Evolutionary conservation across 1,140 invertebrate species (phyloP).

Genomic region (Conopomorpha cramerella): DNA sequence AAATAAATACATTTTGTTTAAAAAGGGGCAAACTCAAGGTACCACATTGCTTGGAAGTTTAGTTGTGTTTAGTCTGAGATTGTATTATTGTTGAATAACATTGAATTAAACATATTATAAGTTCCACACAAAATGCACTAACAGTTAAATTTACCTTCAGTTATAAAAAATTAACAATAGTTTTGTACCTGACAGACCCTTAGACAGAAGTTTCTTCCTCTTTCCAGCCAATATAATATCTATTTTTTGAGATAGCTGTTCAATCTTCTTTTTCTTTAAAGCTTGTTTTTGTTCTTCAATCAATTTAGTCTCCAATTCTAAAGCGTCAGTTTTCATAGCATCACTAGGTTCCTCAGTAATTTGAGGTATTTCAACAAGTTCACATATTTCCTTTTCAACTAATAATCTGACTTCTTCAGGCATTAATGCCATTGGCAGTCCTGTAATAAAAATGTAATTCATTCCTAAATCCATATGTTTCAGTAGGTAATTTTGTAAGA

Average conservation of each 20-base stretch:
- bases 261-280: constrained; percentile 63
- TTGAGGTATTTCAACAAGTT: constrained; percentile 36
- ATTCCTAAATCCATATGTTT: neutral
- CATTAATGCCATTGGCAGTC: constrained; percentile 68
- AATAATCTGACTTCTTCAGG: constrained; percentile 71
- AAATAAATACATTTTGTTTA: too few species aligned
- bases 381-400: constrained; percentile 64
- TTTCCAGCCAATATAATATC: constrained; percentile 55
- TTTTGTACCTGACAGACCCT: constrained; percentile 40
- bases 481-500: constrained; percentile 2
- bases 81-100: too few species aligned
- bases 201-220: constrained; percentile 40
- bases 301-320: constrained; percentile 48
- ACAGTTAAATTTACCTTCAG: too few species aligned
- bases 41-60: too few species aligned
- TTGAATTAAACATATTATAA: too few species aligned
- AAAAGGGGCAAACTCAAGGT: too few species aligned
- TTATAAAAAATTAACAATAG: too few species aligned
- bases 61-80: too few species aligned
- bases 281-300: constrained; percentile 61
- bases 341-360: constrained; percentile 42
- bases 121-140: too few species aligned
- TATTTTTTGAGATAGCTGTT: constrained; percentile 51
- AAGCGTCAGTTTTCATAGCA: constrained; percentile 46
- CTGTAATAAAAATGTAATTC: constrained; percentile 16